Evolutionary conservation across 2,113 vertebrate species (phyloP).

Genomic region (Lipotes vexillifer): DNA sequence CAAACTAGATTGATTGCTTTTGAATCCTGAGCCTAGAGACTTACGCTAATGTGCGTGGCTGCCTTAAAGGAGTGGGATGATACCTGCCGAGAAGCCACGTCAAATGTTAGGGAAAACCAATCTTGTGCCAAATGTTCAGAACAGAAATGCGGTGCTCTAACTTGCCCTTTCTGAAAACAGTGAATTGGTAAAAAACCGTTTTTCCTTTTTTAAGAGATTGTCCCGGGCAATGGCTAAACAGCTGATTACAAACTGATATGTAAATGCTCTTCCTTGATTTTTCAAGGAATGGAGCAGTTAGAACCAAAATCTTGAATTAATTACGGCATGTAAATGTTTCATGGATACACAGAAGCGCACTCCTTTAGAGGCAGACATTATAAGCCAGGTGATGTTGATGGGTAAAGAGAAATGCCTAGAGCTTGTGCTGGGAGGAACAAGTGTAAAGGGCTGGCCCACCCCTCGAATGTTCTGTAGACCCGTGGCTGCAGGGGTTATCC

Average conservation of each 20-base stretch:
- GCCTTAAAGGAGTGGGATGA: not conserved
- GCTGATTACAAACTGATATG: not conserved
- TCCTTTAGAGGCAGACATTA: not conserved
- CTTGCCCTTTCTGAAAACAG: not conserved
- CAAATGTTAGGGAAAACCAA: not conserved
- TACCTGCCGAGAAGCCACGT: not conserved
- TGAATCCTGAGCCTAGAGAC: not conserved
- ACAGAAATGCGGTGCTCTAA: not conserved
- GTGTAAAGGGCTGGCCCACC: accelerated
- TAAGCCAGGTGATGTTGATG: not conserved
- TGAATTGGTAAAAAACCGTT: too few relatives aligned
- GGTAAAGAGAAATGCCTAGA: not conserved
- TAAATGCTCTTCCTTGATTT: not conserved
- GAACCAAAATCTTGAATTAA: not conserved
- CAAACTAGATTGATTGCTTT: not conserved
- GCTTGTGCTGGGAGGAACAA: not conserved
- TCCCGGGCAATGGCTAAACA: not conserved
- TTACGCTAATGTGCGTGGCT: not conserved
- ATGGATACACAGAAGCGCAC: not conserved
- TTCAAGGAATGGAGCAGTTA: not conserved
- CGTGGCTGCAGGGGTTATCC: accelerated
- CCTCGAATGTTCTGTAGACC: not conserved
- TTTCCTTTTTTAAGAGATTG: not conserved
- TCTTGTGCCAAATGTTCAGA: not conserved
- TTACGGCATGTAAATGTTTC: not conserved